Evolutionary conservation across 1,140 invertebrate species (phyloP), one percentile per base, ranked within the genome.

Genomic region (Bombus superbus): DNA sequence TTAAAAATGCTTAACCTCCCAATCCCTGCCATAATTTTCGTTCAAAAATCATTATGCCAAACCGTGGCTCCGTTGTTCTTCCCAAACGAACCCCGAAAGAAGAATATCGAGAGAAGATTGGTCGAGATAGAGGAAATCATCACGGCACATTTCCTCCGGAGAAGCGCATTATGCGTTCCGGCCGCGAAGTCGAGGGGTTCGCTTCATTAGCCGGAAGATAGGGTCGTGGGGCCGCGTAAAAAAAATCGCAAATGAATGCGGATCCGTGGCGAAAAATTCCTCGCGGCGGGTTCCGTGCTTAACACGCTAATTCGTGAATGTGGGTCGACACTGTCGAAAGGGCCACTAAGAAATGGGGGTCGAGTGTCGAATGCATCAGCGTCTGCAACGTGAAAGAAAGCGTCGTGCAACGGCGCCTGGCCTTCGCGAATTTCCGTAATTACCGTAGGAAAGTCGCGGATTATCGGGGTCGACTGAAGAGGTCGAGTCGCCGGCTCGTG

Each of bases 381-480:
- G 64, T 53, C n/a, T 32, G 15, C 38, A 64, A 64, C 32, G 75
- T 68, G 35, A 44, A 47, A 57, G 57, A 68, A 79, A 72, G 22
- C 11, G 35, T 38, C 53, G 22, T 53, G n/a, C 38, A 13, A 28
- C 0, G 15, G 35, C 18, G 66, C 8, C 13, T n/a, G 68, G 53
- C 42, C 32, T 28, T 25, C 35, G 15, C 32, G 35, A 74, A 57
- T 81, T 81, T 85, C 69, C 32, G 42, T 53, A 81, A 85, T 85
- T 85, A 81, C 69, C 25, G 42, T 18, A 25, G 44, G 35, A 85
- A 57, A 74, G 83, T 64, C 35, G 71, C 47, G 59, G 69, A 86
- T 80, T 77, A 88, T 91, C 78, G 80, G 40, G 86, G 75, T 86
- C 88, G 88, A 53, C 62, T 13, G 62, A 22, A 53, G 86, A 64